These are phyloP conservation scores for Creontiades dilutus DNA, from an alignment of 2,888 invertebrate species.

Conservation along the genomic window DNA sequence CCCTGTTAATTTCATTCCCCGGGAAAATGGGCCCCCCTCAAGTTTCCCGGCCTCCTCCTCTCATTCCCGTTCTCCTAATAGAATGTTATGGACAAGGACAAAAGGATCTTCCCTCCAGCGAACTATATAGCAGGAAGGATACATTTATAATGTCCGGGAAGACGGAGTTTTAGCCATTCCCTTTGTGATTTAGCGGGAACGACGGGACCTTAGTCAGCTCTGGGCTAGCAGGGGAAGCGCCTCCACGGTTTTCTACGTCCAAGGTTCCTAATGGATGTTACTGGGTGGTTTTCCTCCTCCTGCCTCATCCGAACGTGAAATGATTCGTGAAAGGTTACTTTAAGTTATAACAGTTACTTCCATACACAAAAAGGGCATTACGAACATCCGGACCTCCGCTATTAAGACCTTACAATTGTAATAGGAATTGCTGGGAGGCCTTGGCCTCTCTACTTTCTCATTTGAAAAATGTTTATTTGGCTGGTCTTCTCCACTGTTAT, in stretches of 20 bases:
- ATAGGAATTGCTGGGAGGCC: too few species aligned
- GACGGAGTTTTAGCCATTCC: slow-evolving; percentile 54
- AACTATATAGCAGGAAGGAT: slow-evolving; percentile 46
- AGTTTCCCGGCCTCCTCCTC: background rate
- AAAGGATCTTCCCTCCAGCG: slow-evolving; percentile 40
- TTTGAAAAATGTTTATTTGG: too few species aligned
- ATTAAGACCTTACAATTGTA: too few species aligned
- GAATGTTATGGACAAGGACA: slow-evolving; percentile 51
- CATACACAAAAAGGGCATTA: too few species aligned
- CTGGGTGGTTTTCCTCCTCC: background rate
- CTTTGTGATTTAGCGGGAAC: slow-evolving; percentile 50
- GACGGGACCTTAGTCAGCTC: slow-evolving; percentile 36
- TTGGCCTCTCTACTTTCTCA: too few species aligned
- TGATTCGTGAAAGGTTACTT: background rate
- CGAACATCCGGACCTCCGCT: too few species aligned
- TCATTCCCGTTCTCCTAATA: slow-evolving; percentile 38
- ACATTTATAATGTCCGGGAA: slow-evolving; percentile 45
- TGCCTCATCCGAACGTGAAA: background rate
- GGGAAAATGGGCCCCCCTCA: background rate
- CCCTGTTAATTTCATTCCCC: slow-evolving; percentile 38
- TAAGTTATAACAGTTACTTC: too few species aligned
- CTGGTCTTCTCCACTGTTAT: too few species aligned
- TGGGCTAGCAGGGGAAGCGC: slow-evolving; percentile 8
- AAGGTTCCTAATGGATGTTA: slow-evolving; percentile 28
- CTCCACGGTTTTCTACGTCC: slow-evolving; percentile 10